A percentile compares a stretch with the other conserved stretches of the same genome.
Evolutionary conservation across 2,888 invertebrate species (phyloP).

Genomic region (Mythimna loreyi): DNA sequence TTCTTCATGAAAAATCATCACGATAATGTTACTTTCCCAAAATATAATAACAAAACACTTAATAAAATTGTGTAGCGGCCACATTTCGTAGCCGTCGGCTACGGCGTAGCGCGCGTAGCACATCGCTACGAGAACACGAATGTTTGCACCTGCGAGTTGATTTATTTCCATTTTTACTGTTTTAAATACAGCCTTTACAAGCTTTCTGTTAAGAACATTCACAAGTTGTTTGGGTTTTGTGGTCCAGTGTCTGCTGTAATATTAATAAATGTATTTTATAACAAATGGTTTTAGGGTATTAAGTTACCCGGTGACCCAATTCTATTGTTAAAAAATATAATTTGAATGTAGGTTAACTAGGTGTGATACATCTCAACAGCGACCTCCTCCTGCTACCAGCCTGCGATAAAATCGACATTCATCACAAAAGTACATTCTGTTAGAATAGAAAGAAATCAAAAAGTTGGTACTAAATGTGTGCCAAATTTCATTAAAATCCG

Average conservation of each 20-base stretch:
- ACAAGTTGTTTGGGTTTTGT: background rate
- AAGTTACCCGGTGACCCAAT: no score
- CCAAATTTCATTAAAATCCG: background rate
- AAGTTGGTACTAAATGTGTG: background rate
- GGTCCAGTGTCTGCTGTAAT: background rate
- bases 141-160: background rate
- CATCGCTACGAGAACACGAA: background rate
- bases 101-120: constrained; percentile 42
- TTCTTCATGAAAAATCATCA: background rate
- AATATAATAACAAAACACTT: background rate
- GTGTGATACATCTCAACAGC: no score
- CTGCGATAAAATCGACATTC: background rate
- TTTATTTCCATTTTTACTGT: background rate
- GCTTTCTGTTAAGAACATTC: background rate
- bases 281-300: no score
- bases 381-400: background rate
- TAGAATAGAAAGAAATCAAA: background rate
- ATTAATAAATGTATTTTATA: no score
- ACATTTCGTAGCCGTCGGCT: constrained; percentile 24
- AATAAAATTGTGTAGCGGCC: background rate
- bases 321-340: no score
- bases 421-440: background rate
- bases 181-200: background rate
- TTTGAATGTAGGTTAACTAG: no score
- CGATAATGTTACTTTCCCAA: background rate